phyloP scores from a whole-genome alignment of 2,797 vertebrate species.

The Rhabdophis nuchalis region DNA sequence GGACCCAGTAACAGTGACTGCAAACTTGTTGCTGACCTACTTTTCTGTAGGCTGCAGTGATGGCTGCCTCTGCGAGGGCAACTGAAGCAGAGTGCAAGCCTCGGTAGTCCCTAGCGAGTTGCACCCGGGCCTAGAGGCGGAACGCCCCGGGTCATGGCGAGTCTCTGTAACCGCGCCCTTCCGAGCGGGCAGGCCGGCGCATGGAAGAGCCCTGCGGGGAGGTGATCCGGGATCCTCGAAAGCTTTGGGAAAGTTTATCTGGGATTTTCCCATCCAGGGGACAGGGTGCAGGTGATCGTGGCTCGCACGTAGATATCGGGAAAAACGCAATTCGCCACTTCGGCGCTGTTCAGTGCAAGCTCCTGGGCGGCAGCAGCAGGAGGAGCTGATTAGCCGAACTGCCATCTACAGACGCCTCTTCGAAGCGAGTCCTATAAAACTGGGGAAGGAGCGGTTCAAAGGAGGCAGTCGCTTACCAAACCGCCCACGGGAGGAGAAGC shows the following conservation, averaged over 20 bases:
- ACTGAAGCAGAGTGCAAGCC: neutral
- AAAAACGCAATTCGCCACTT: neutral
- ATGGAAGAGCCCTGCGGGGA: neutral
- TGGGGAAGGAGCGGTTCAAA: neutral
- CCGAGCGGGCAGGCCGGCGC: neutral
- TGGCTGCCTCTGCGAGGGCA: neutral
- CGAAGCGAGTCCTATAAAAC: conserved; percentile 37
- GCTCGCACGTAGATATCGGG: neutral
- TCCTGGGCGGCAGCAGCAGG: neutral
- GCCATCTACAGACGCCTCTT: conserved; percentile 43
- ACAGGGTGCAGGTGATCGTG: neutral
- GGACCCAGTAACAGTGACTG: neutral
- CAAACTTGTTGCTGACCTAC: neutral
- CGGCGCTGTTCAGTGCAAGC: neutral
- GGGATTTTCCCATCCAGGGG: neutral
- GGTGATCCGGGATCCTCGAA: neutral
- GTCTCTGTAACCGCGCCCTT: neutral
- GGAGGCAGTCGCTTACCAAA: neutral
- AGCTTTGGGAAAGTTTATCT: neutral
- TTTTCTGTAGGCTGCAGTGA: neutral
- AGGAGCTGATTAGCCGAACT: neutral
- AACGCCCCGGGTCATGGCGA: neutral
- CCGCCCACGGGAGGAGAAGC: neutral
- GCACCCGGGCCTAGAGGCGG: neutral
- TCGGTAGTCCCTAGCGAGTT: neutral